Percentiles rank a stretch among this genome's conserved stretches.
Evolutionary conservation across 2,797 vertebrate genomes (phyloP).

Genomic region (Balearica regulorum): DNA sequence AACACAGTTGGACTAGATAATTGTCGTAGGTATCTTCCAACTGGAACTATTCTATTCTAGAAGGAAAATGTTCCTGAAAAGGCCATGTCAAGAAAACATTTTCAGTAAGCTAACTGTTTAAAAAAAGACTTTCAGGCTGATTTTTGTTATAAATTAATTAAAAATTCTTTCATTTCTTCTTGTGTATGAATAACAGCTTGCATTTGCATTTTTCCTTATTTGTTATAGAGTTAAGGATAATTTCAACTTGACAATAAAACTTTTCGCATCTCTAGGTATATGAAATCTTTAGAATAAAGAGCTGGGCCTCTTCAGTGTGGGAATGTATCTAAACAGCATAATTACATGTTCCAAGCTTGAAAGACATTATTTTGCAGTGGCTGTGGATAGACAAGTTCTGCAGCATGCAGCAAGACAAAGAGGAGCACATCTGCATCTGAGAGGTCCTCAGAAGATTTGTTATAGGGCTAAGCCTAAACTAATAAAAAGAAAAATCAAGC

Average conservation of each 20-base stretch:
- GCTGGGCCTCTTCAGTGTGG: not conserved
- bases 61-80: not conserved
- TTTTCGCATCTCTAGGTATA: not conserved
- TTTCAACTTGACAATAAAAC: not conserved
- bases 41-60: not conserved
- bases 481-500: not conserved
- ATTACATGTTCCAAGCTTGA: fast-evolving
- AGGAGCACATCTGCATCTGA: not conserved
- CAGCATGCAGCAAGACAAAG: not conserved
- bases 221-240: not conserved
- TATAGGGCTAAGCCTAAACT: not conserved
- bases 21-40: not conserved
- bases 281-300: not conserved
- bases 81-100: not conserved
- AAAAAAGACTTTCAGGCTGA: not conserved
- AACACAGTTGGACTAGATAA: not conserved
- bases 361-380: not conserved
- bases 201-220: not conserved
- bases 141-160: not conserved
- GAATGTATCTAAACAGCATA: not conserved
- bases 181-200: not conserved
- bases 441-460: not conserved
- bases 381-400: not conserved
- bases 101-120: not conserved
- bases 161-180: not conserved